Conservation (phyloP, 35 echinoderm and acorn worm species). For the Apostichopus californicus region DNA sequence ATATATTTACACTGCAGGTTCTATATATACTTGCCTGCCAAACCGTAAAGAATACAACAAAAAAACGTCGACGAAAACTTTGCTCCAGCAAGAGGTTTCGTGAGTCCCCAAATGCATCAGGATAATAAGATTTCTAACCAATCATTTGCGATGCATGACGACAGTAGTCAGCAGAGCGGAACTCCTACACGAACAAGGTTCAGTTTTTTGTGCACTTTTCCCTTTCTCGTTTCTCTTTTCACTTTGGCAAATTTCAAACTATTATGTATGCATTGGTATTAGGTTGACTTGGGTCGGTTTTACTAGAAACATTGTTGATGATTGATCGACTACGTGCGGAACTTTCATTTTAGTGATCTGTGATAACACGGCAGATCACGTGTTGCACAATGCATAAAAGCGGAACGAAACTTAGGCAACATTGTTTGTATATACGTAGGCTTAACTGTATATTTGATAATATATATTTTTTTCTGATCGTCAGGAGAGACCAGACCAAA, state of each 20-base stretch:
- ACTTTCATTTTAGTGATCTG: neutral
- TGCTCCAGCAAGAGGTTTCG: neutral
- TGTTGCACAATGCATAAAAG: neutral
- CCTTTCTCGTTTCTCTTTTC: neutral
- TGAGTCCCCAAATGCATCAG: conserved; percentile 2
- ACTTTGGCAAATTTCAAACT: neutral
- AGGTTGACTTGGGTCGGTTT: neutral
- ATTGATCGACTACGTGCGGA: neutral
- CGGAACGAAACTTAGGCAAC: neutral
- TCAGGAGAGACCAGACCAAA: neutral
- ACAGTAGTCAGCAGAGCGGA: neutral
- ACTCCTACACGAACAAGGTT: neutral
- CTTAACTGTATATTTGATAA: neutral
- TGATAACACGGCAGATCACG: neutral
- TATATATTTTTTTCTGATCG: neutral
- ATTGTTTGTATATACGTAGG: neutral
- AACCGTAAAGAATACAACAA: too few species aligned
- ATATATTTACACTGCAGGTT: neutral
- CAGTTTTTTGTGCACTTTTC: neutral
- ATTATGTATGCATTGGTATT: conserved; percentile 7
- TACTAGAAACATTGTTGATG: neutral
- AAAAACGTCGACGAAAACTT: neutral
- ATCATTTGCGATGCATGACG: conserved; percentile 38
- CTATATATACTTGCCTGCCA: neutral
- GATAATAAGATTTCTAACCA: conserved; percentile 35